Conservation (phyloP, 2,888 invertebrate genomes). For the Drosophila demipolita region DNA sequence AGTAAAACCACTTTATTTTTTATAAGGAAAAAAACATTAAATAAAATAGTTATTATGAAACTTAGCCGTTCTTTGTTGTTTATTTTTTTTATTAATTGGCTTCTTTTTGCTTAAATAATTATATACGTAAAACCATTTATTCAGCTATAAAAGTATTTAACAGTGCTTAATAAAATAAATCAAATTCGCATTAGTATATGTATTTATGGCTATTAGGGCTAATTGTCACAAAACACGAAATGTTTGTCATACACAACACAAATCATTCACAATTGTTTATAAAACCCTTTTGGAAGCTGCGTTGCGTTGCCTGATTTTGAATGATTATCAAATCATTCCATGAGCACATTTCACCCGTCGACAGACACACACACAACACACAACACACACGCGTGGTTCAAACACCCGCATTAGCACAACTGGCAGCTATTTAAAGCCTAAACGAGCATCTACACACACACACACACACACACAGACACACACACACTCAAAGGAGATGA, state of each 20-base stretch:
- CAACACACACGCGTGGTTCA: not conserved
- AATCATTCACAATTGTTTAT: not conserved
- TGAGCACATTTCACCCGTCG: conserved; percentile 13
- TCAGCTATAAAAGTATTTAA: not conserved
- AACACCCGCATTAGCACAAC: conserved; percentile 37
- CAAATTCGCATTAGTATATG: not conserved
- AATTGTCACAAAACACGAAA: not conserved
- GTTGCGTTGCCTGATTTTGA: conserved; percentile 18
- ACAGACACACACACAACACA: conserved; percentile 1
- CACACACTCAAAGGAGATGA: not conserved
- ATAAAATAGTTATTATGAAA: not conserved
- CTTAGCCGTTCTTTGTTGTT: not conserved
- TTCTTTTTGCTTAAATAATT: not conserved
- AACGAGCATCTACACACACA: conserved; percentile 28
- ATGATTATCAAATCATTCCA: conserved; percentile 42
- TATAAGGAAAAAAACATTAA: not conserved
- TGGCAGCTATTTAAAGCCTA: conserved; percentile 54
- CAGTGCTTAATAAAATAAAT: not conserved
- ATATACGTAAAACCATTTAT: not conserved
- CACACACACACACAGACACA: conserved; percentile 6
- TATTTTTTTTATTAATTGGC: not conserved
- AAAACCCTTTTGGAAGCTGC: conserved; percentile 14
- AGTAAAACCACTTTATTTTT: not conserved
- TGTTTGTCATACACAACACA: not conserved
- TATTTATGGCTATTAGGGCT: not conserved